These are phyloP conservation scores for Tryphoninae sp. DNA, from an alignment of 2,888 invertebrate genomes.

Conservation along the genomic window DNA sequence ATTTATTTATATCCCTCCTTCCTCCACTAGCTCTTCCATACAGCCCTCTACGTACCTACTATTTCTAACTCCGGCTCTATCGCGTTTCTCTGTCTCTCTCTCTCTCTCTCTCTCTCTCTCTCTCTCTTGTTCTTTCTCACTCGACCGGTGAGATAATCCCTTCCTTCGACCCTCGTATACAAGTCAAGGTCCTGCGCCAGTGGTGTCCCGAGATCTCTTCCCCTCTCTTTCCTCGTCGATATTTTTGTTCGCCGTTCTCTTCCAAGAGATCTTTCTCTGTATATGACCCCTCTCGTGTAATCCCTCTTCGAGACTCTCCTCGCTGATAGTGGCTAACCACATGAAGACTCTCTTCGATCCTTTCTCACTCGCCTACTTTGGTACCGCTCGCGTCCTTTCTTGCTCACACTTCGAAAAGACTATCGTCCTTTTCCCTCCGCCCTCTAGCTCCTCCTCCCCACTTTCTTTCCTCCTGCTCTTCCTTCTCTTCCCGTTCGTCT, in stretches of 20 bases:
- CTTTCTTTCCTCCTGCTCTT: slow-evolving; percentile 30
- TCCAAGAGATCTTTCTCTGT: slow-evolving; percentile 51
- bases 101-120: slow-evolving; percentile 25
- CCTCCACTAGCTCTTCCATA: slow-evolving; percentile 30
- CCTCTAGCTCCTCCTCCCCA: slow-evolving; percentile 16
- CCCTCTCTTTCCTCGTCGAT: slow-evolving; percentile 22
- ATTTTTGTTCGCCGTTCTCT: not conserved
- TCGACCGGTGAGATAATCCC: slow-evolving; percentile 54
- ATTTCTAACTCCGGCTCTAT: slow-evolving; percentile 41
- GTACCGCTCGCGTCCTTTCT: slow-evolving; percentile 47
- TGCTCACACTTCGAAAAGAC: slow-evolving; percentile 9
- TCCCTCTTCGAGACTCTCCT: slow-evolving; percentile 58
- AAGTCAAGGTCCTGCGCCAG: slow-evolving; percentile 60
- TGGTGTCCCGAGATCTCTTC: slow-evolving; percentile 46
- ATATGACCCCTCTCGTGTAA: slow-evolving; percentile 59
- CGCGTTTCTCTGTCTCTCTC: not conserved
- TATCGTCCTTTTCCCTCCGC: slow-evolving; percentile 35
- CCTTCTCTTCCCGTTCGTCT: slow-evolving; percentile 55
- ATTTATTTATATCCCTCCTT: slow-evolving; percentile 59
- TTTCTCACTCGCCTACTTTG: slow-evolving; percentile 50
- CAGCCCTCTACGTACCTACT: slow-evolving; percentile 50
- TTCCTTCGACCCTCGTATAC: slow-evolving; percentile 60
- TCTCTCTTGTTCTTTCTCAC: slow-evolving; percentile 36
- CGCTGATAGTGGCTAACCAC: slow-evolving; percentile 53
- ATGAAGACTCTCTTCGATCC: slow-evolving; percentile 59